phyloP scores from a whole-genome alignment of 2,113 vertebrate genomes.

The Taurulus bubalis region DNA sequence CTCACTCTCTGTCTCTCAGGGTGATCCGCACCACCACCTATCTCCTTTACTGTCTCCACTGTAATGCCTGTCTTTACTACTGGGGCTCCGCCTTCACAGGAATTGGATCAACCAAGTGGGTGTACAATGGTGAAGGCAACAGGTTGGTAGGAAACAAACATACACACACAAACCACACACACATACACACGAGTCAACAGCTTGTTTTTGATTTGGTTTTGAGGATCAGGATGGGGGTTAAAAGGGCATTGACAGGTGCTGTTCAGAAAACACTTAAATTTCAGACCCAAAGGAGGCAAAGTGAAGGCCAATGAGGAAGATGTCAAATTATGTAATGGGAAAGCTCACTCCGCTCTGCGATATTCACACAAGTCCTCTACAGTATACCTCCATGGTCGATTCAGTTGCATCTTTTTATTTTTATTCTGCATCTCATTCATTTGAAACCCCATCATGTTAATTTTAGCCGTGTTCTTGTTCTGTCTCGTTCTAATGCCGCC shows the following conservation, averaged over 20 bases:
- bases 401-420: not conserved
- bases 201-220: not conserved
- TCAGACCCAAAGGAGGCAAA: not conserved
- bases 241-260: not conserved
- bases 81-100: constrained; percentile 91
- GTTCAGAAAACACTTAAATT: not conserved
- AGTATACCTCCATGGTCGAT: not conserved
- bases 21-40: constrained; percentile 96
- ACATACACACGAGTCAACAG: not conserved
- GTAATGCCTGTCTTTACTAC: constrained; percentile 96
- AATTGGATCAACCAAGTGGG: constrained; percentile 91
- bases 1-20: constrained; percentile 73
- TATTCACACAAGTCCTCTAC: not conserved
- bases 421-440: not conserved
- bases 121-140: constrained; percentile 93
- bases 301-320: not conserved
- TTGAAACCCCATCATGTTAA: not conserved
- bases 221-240: not conserved
- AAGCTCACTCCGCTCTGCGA: not conserved
- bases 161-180: not conserved
- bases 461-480: not conserved
- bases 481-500: not conserved
- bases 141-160: constrained; percentile 81
- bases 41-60: constrained; percentile 92
- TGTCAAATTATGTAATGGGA: not conserved